phyloP scores from a whole-genome alignment of 2,113 vertebrate genomes.

The Tetraodon nigroviridis region DNA sequence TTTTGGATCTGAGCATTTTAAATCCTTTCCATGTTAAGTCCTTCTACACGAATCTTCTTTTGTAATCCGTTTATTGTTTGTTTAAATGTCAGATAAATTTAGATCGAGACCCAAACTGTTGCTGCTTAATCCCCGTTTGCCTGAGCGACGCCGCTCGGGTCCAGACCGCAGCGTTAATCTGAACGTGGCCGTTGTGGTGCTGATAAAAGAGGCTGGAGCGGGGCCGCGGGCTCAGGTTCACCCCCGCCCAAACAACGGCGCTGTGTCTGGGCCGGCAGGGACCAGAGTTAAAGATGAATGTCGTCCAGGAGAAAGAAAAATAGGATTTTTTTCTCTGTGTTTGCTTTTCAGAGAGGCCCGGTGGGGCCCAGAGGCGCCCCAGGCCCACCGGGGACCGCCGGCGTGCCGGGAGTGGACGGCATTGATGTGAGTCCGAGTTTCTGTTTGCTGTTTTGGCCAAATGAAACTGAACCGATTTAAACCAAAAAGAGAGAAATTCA shows the following conservation, averaged over 20 bases:
- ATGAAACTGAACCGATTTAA: background rate
- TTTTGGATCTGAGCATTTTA: background rate
- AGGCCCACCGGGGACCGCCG: conserved; percentile 79
- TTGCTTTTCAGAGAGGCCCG: conserved; percentile 78
- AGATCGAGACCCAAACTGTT: background rate
- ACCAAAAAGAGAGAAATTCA: background rate
- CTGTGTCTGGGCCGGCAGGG: conserved; percentile 42
- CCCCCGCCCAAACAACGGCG: conserved; percentile 51
- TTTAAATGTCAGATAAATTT: background rate
- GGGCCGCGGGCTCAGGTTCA: conserved; percentile 32
- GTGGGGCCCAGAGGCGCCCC: conserved; percentile 79
- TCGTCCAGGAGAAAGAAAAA: conserved; percentile 18
- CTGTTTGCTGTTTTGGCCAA: background rate
- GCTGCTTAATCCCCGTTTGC: background rate
- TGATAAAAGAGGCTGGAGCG: conserved; percentile 27
- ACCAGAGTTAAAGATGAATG: conserved; percentile 26
- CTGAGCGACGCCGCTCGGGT: conserved; percentile 24
- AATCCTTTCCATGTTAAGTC: background rate
- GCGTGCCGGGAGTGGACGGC: conserved; percentile 91
- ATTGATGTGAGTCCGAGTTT: conserved; percentile 85
- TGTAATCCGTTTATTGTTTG: background rate
- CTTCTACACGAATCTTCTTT: background rate
- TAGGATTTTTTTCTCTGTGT: conserved; percentile 39
- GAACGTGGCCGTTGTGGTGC: conserved; percentile 33
- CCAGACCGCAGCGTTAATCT: conserved; percentile 25